Percentiles rank a stretch among this genome's conserved stretches.
phyloP scores from a whole-genome alignment of 2,113 vertebrate species.

The Hypocryptadius cinnamomeus region DNA sequence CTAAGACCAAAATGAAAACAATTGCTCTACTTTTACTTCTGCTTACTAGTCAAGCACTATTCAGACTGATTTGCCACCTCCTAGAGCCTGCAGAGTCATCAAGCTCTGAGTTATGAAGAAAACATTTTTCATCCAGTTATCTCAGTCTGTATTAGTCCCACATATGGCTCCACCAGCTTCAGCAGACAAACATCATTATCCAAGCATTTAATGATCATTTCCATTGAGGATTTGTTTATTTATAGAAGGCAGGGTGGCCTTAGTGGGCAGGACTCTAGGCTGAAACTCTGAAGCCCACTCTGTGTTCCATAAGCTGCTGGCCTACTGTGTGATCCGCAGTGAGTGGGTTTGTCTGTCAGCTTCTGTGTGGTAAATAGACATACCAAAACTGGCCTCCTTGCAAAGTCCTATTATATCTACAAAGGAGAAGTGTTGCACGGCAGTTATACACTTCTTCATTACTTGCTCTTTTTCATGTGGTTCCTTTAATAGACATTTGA shows the following conservation, averaged over 20 bases:
- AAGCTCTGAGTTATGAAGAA: neutral
- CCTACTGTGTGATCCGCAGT: neutral
- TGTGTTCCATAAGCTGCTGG: neutral
- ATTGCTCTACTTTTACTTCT: neutral
- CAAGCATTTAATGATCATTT: neutral
- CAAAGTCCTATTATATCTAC: neutral
- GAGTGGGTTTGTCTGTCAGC: neutral
- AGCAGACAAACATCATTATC: neutral
- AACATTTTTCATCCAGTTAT: neutral
- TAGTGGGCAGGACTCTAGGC: neutral
- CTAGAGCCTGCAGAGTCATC: neutral
- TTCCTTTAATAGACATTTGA: conserved; percentile 2
- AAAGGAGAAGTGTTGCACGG: neutral
- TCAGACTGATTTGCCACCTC: neutral
- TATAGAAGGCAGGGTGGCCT: neutral
- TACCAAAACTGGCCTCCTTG: neutral
- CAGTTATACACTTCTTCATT: neutral
- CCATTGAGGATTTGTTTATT: neutral
- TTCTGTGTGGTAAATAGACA: neutral
- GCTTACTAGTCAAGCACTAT: neutral
- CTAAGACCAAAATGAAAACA: neutral
- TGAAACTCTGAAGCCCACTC: neutral
- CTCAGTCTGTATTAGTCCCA: neutral
- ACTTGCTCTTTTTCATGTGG: conserved; percentile 24
- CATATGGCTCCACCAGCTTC: neutral